phyloP scores from a whole-genome alignment of 2,113 vertebrate species.

The Halcyon senegalensis region DNA sequence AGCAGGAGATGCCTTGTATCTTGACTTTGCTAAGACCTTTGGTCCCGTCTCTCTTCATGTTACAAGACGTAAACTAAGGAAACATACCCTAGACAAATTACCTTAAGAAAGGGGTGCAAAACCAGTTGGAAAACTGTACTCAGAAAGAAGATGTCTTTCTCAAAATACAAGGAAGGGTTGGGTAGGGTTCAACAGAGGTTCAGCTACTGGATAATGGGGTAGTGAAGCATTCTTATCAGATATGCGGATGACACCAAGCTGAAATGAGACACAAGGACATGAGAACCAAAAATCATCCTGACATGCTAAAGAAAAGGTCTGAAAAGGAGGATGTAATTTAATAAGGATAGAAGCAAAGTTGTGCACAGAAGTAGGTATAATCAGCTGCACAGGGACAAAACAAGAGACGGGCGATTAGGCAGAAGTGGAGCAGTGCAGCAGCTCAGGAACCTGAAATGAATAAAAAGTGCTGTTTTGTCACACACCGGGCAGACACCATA shows the following conservation, averaged over 20 bases:
- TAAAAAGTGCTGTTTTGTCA: slow-evolving; percentile 9
- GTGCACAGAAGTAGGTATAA: background rate
- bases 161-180: background rate
- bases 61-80: background rate
- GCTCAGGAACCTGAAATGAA: background rate
- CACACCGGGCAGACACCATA: background rate
- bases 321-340: background rate
- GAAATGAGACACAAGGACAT: background rate
- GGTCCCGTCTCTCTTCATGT: background rate
- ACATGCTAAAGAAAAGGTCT: background rate
- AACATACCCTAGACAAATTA: background rate
- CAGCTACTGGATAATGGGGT: background rate
- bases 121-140: background rate
- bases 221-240: background rate
- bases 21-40: background rate
- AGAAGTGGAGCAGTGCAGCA: slow-evolving; percentile 6
- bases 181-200: background rate
- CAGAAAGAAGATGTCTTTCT: background rate
- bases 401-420: background rate
- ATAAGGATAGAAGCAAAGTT: background rate
- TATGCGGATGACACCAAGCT: background rate
- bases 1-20: background rate
- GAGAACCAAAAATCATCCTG: background rate
- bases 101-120: background rate
- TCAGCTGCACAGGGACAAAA: background rate